Base-by-base conservation (phyloP, 2,888 invertebrate species). In the Maniola hyperantus region DNA sequence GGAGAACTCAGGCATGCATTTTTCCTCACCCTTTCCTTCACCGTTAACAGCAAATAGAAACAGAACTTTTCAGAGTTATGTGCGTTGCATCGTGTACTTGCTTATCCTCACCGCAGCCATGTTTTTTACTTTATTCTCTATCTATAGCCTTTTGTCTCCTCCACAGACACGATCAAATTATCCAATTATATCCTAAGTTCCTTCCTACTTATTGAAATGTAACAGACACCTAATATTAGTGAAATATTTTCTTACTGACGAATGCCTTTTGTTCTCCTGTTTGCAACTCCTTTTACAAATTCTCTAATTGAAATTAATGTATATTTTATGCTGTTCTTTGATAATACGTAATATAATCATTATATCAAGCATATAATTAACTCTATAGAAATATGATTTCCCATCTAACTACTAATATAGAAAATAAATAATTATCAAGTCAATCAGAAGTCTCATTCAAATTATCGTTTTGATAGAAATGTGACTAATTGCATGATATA, bases 91-190 rank as follows among this genome's bases (percentile, higher is more conserved):
- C 26, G 26, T n/a, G n/a, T n/a, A n/a, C 26, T 26, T 26, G 26
- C 26, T 20, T 26, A 20, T 50, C 48, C 67, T 73, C 84, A 81
- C 87, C 84, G 82, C 81, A 82, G 33, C 42, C 48, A 48, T 46
- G 15, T 34, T 18, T 33, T 39, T 11, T 26, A 6, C 26, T 13
- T 6, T 26, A 6, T 10, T 5, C 2, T 26, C 26, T 26, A 26
- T 11, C 10, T 5, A 11, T 48, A 48, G 39, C 26, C 4, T 26
- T 46, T n/a, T 0, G n/a, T 15, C 46, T 13, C 6, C 46, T 13
- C 11, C 50, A 20, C 2, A 2, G 15, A 18, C 8, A 8, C 15
- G 7, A 46, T 46, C 7, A 2, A n/a, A 5, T 15, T 46, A 46
- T 18, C 18, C 15, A 48, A 48, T 8, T 48, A 26, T 4, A 26